These are phyloP conservation scores for Lacerta agilis DNA, from an alignment of 2,797 vertebrate genomes.

Conservation along the genomic window DNA sequence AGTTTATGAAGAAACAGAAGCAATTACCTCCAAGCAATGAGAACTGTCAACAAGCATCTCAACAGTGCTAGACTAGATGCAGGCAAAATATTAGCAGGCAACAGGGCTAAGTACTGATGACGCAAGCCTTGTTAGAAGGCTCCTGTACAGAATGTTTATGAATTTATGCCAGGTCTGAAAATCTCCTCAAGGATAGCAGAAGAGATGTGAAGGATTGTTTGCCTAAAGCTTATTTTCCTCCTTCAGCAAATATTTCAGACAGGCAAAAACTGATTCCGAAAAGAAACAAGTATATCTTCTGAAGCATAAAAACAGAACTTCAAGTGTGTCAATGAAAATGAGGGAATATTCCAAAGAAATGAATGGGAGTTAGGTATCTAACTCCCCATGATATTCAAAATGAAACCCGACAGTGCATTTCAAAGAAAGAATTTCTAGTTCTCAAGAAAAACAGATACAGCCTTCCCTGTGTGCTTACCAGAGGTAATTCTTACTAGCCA, in stretches of 20 bases:
- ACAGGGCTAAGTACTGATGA: not conserved
- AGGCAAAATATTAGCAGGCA: not conserved
- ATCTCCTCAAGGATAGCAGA: not conserved
- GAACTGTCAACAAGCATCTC: not conserved
- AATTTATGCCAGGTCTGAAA: constrained; percentile 33
- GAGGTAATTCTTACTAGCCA: too few relatives aligned
- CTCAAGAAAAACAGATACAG: too few relatives aligned
- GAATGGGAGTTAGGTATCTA: too few relatives aligned
- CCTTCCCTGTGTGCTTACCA: too few relatives aligned
- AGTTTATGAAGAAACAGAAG: not conserved
- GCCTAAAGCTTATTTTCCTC: constrained; percentile 37
- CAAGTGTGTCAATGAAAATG: not conserved
- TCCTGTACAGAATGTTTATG: constrained; percentile 21
- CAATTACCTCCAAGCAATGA: not conserved
- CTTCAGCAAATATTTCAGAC: constrained; percentile 3
- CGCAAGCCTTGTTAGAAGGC: not conserved
- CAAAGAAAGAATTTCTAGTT: too few relatives aligned
- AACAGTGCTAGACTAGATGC: not conserved
- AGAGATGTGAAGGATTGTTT: constrained; percentile 1
- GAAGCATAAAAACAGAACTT: constrained; percentile 25
- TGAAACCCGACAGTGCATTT: too few relatives aligned
- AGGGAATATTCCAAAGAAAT: too few relatives aligned
- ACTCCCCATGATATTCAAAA: too few relatives aligned
- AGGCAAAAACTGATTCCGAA: constrained; percentile 12
- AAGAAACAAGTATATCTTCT: constrained; percentile 5